These are phyloP conservation scores for Aphidius colemani DNA, from an alignment of 2,888 invertebrate genomes.

Conservation along the genomic window DNA sequence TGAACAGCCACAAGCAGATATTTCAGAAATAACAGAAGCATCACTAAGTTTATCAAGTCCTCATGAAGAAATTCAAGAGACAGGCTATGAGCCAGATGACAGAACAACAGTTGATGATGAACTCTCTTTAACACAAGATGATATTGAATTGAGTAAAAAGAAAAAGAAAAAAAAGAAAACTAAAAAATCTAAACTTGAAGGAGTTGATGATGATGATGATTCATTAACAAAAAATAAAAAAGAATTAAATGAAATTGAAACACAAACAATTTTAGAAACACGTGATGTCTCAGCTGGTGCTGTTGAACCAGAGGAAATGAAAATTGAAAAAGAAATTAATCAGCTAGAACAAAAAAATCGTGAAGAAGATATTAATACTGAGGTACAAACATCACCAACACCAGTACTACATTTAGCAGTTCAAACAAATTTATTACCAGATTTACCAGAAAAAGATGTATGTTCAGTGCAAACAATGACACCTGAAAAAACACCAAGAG, in stretches of 20 bases:
- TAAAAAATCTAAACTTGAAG: constrained; percentile 62
- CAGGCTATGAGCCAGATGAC: constrained; percentile 75
- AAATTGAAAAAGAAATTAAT: neutral
- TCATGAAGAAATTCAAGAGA: constrained; percentile 60
- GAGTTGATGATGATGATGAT: constrained; percentile 60
- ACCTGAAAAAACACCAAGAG: constrained; percentile 53
- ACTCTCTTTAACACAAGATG: constrained; percentile 48
- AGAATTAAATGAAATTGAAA: constrained; percentile 40
- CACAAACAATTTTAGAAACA: constrained; percentile 45
- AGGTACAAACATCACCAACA: constrained; percentile 69
- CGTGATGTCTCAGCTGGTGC: constrained; percentile 41
- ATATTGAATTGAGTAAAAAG: constrained; percentile 58
- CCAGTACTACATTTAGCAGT: constrained; percentile 60
- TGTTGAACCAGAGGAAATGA: constrained; percentile 59
- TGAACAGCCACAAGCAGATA: constrained; percentile 58
- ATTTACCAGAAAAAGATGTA: constrained; percentile 59
- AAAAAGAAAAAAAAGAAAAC: constrained; percentile 61
- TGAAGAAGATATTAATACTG: constrained; percentile 57
- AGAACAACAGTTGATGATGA: constrained; percentile 68
- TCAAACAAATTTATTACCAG: constrained; percentile 43
- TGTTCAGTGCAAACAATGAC: constrained; percentile 61
- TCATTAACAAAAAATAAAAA: constrained; percentile 34
- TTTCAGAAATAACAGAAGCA: constrained; percentile 41
- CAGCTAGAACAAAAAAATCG: neutral
- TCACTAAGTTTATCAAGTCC: constrained; percentile 38